phyloP scores from a whole-genome alignment of 2,797 vertebrate species.

The Rallus crepitans region DNA sequence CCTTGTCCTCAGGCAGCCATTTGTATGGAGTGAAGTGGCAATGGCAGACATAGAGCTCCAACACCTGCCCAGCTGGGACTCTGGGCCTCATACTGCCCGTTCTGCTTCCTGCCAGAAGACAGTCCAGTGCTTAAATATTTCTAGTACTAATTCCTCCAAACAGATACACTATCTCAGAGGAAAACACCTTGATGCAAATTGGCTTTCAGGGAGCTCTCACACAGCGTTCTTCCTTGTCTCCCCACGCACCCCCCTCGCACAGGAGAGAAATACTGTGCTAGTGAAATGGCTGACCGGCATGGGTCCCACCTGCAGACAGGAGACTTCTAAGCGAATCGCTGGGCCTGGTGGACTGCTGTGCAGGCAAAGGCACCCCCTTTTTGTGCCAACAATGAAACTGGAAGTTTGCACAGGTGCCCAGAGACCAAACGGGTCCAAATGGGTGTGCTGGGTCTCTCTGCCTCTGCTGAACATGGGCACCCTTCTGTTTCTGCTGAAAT shows the following conservation, averaged over 20 bases:
- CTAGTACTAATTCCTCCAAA: background rate
- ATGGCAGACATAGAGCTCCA: background rate
- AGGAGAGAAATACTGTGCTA: background rate
- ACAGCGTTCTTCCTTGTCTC: background rate
- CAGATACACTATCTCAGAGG: background rate
- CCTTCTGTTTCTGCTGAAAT: background rate
- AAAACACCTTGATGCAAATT: background rate
- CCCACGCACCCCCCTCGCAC: accelerated
- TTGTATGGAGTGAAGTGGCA: background rate
- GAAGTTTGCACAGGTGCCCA: accelerated
- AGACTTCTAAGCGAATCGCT: background rate
- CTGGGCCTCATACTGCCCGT: background rate
- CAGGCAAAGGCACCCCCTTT: background rate
- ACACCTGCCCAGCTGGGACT: background rate
- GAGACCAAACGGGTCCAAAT: accelerated
- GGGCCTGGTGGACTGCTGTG: background rate
- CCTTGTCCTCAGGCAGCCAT: background rate
- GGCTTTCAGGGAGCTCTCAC: background rate
- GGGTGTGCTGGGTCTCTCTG: accelerated
- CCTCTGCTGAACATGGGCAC: background rate
- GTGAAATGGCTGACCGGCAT: background rate
- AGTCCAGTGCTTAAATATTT: background rate
- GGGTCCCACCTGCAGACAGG: background rate
- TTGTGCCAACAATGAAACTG: background rate
- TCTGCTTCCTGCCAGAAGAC: background rate